Percentiles rank a stretch among this genome's conserved stretches.
These are phyloP conservation scores for Clupea harengus DNA, from an alignment of 2,113 vertebrate species.

Conservation along the genomic window DNA sequence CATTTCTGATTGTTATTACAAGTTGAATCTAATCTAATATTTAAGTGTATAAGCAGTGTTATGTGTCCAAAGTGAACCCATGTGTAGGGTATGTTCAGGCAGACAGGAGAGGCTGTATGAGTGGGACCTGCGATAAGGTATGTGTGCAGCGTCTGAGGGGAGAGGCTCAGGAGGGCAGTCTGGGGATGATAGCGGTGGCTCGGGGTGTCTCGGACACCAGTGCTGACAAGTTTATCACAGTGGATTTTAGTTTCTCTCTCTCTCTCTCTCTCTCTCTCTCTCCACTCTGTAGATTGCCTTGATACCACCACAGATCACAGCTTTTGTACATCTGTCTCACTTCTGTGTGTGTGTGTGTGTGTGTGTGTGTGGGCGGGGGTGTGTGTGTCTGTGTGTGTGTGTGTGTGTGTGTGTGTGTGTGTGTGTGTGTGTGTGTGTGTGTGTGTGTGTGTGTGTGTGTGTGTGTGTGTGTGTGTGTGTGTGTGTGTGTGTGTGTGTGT, in stretches of 20 bases:
- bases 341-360: not conserved
- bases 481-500: constrained; percentile 1
- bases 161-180: constrained; percentile 43
- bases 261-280: not conserved
- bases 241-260: constrained; percentile 27
- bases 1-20: not conserved
- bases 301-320: not conserved
- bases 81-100: not conserved
- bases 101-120: constrained; percentile 20
- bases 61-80: not conserved
- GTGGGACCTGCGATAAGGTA: constrained; percentile 28
- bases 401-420: not conserved
- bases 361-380: not conserved
- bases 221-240: constrained; percentile 69
- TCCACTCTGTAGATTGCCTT: not conserved
- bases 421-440: not conserved
- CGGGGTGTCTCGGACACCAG: constrained; percentile 61
- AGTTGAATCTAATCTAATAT: not conserved
- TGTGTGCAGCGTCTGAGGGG: constrained; percentile 53
- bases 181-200: constrained; percentile 50
- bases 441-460: not conserved
- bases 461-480: not conserved
- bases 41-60: not conserved
- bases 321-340: not conserved
- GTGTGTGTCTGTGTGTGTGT: not conserved